Evolutionary conservation across 2,113 vertebrate genomes (phyloP).

Genomic region (Nycticebus coucang): DNA sequence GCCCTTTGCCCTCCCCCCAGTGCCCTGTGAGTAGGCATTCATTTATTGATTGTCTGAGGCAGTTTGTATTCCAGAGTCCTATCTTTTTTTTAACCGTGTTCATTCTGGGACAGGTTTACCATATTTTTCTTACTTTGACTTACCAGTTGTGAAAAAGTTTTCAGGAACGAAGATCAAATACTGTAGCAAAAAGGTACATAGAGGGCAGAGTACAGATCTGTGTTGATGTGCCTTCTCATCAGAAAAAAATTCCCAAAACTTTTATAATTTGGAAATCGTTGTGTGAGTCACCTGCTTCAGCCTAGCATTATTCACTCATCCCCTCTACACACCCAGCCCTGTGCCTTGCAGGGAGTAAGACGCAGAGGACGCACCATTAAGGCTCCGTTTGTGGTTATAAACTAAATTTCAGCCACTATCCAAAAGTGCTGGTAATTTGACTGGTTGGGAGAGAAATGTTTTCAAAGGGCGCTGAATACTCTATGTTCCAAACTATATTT

Average conservation of each 20-base stretch:
- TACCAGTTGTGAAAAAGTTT: background rate
- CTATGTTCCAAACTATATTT: conserved; percentile 56
- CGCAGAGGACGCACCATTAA: rapidly evolving
- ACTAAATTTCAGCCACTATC: background rate
- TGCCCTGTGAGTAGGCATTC: background rate
- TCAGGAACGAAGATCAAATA: background rate
- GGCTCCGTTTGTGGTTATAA: background rate
- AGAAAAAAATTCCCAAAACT: background rate
- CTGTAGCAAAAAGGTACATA: background rate
- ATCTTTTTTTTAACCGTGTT: background rate
- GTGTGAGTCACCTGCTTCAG: background rate
- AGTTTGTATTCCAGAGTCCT: background rate
- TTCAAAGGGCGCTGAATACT: conserved; percentile 60
- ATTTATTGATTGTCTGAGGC: background rate
- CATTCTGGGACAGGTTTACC: background rate
- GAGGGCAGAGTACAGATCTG: background rate
- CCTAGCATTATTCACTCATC: background rate
- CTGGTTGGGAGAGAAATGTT: conserved; percentile 30
- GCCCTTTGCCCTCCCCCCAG: background rate
- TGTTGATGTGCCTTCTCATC: background rate
- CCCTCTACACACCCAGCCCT: background rate
- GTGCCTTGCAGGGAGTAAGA: background rate
- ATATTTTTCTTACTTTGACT: conserved; percentile 14
- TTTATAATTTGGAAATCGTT: background rate
- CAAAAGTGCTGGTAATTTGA: conserved; percentile 22